Percentiles rank a stretch among this genome's conserved stretches.
These are phyloP conservation scores for Hippocampus mohnikei DNA, from an alignment of 2,113 vertebrate genomes.

Conservation along the genomic window DNA sequence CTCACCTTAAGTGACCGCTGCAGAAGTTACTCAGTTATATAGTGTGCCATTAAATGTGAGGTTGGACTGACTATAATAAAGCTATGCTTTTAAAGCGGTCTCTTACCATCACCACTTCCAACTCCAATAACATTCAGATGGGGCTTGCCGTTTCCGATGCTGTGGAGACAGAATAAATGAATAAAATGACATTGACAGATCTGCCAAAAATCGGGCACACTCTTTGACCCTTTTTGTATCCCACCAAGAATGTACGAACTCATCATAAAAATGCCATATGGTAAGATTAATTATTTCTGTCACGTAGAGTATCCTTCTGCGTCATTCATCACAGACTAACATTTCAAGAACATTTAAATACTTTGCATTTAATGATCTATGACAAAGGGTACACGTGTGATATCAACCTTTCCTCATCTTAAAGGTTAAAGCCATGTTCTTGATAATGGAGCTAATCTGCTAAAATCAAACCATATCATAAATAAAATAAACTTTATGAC, in stretches of 20 bases:
- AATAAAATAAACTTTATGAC: neutral
- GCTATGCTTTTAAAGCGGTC: conserved; percentile 1
- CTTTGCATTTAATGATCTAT: neutral
- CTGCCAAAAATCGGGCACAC: conserved; percentile 30
- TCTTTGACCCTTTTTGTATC: neutral
- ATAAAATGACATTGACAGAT: conserved; percentile 33
- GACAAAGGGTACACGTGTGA: neutral
- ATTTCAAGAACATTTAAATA: neutral
- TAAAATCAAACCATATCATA: neutral
- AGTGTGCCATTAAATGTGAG: conserved; percentile 11
- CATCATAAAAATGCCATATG: neutral
- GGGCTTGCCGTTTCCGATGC: conserved; percentile 72
- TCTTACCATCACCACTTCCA: conserved; percentile 82
- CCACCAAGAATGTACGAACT: neutral
- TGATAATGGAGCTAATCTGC: conserved; percentile 1
- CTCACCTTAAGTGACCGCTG: conserved; percentile 26
- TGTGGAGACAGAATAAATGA: conserved; percentile 45
- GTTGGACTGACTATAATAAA: conserved; percentile 12
- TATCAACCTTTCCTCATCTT: neutral
- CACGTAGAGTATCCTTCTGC: neutral
- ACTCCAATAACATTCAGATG: conserved; percentile 79
- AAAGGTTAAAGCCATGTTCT: neutral
- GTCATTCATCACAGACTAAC: neutral
- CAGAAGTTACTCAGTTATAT: conserved; percentile 23
- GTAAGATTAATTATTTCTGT: conserved; percentile 12